Conservation (phyloP, 1,140 invertebrate genomes). For the Elymnias hypermnestra region DNA sequence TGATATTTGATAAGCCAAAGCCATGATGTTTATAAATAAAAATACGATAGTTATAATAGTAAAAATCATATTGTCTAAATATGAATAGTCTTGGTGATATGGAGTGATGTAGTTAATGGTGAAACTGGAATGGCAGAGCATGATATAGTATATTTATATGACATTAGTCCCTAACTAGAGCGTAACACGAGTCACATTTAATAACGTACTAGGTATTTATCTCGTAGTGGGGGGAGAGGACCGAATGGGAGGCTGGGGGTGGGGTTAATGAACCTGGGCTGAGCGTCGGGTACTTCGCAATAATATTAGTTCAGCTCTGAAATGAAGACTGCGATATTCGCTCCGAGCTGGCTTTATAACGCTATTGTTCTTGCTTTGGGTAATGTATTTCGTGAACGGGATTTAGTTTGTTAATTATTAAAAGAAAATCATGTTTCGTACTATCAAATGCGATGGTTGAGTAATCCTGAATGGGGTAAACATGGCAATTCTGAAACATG, state of each 20-base stretch:
- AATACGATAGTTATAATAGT: too few species aligned
- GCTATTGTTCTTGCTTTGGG: slow-evolving; percentile 3
- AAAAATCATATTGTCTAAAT: too few species aligned
- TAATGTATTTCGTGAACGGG: slow-evolving; percentile 1
- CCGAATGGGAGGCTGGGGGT: slow-evolving; percentile 15
- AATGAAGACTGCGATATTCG: slow-evolving; percentile 14
- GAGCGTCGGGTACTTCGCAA: slow-evolving; percentile 45
- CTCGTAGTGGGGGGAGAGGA: slow-evolving; percentile 16
- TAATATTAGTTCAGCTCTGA: slow-evolving; percentile 51
- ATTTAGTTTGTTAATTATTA: slow-evolving; percentile 1
- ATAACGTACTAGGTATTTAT: slow-evolving; percentile 21
- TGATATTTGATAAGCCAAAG: too few species aligned
- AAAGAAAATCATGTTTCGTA: too few species aligned
- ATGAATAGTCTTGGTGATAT: too few species aligned
- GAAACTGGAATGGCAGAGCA: too few species aligned
- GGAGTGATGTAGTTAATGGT: too few species aligned
- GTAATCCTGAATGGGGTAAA: too few species aligned
- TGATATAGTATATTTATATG: not conserved
- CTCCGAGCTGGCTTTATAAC: not conserved
- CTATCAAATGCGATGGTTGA: too few species aligned
- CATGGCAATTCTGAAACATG: too few species aligned
- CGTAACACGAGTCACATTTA: slow-evolving; percentile 7
- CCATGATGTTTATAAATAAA: too few species aligned
- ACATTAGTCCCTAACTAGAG: slow-evolving; percentile 1
- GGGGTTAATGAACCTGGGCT: slow-evolving; percentile 61